phyloP scores from a whole-genome alignment of 92 coral and sea anemone species.

The Bergia sp. region DNA sequence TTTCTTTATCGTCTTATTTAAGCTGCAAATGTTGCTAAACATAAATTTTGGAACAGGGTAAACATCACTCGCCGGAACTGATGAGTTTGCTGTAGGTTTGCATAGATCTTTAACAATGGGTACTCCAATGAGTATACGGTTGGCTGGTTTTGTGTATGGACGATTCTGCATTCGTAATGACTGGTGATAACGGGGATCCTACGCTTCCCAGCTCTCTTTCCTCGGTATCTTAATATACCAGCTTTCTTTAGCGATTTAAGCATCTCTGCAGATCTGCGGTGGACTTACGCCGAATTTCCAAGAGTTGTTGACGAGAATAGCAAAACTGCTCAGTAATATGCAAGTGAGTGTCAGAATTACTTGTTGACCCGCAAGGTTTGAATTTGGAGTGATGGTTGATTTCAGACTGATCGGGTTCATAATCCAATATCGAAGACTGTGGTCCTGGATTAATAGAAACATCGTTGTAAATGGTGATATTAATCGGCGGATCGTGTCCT shows the following conservation, averaged over 20 bases:
- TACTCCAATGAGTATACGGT: conserved; percentile 14
- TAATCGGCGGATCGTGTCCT: background rate
- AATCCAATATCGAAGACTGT: conserved; percentile 22
- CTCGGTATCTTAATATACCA: conserved; percentile 41
- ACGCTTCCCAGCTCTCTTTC: conserved; percentile 45
- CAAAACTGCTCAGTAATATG: conserved; percentile 34
- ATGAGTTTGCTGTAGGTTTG: background rate
- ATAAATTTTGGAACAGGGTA: conserved; percentile 40
- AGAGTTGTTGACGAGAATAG: conserved; percentile 39
- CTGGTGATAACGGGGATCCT: conserved; percentile 27
- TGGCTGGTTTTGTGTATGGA: background rate
- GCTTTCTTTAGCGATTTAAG: conserved; percentile 32
- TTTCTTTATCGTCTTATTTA: conserved; percentile 37
- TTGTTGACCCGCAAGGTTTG: conserved; percentile 40
- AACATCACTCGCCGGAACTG: conserved; percentile 8
- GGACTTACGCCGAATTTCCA: conserved; percentile 31
- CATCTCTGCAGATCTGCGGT: conserved; percentile 30
- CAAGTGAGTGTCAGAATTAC: conserved; percentile 32
- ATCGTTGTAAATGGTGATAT: conserved; percentile 10
- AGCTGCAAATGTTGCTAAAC: conserved; percentile 40
- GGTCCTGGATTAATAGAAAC: conserved; percentile 35
- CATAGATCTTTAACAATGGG: background rate
- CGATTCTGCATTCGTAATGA: conserved; percentile 23
- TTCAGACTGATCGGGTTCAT: conserved; percentile 15
- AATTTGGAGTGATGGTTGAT: conserved; percentile 8